A percentile compares a stretch with the other conserved stretches of the same genome.
Conservation (phyloP, 2,888 invertebrate genomes). For the Heteromyza rotundicornis region DNA sequence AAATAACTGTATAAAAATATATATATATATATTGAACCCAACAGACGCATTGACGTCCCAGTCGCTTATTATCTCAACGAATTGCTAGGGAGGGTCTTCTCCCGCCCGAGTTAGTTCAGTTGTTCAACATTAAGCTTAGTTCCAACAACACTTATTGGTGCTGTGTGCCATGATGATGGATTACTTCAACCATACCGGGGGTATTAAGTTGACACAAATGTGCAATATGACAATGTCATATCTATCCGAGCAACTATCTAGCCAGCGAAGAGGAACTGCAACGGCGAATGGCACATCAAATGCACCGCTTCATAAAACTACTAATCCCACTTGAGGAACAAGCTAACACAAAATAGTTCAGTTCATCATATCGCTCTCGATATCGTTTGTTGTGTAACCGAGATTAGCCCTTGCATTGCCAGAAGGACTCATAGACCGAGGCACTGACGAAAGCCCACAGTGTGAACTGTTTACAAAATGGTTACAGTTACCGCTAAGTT, state of each 20-base stretch:
- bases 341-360: conserved; percentile 45
- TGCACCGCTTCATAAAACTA: conserved; percentile 45
- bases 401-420: background rate
- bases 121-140: background rate
- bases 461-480: too few species aligned
- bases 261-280: background rate
- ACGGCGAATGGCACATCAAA: conserved; percentile 39
- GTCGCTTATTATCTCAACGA: too few species aligned
- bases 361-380: background rate
- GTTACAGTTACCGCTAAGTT: too few species aligned
- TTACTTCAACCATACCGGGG: background rate
- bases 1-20: too few species aligned
- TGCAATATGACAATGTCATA: conserved; percentile 24
- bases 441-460: too few species aligned
- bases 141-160: background rate
- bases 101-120: too few species aligned
- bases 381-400: too few species aligned
- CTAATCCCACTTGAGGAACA: conserved; percentile 60
- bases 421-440: too few species aligned
- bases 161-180: conserved; percentile 1
- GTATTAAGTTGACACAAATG: background rate
- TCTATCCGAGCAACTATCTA: too few species aligned
- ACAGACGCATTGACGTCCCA: too few species aligned
- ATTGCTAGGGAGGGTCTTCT: too few species aligned
- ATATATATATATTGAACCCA: too few species aligned